Conservation (phyloP, 1,140 invertebrate species). For the Vollenhovia emeryi region DNA sequence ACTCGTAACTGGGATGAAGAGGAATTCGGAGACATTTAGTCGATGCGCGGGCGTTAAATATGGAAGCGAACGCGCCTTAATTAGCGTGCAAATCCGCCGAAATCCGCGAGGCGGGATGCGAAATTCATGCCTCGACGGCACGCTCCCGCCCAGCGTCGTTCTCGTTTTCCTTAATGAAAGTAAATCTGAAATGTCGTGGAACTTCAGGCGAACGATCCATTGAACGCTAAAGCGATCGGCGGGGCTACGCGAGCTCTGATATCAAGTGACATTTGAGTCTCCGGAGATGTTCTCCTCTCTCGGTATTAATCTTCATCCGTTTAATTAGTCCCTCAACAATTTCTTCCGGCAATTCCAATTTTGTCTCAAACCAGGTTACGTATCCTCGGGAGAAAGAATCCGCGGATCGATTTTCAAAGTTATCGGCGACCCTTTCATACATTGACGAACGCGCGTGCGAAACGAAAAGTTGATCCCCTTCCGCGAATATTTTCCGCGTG, state of each 20-base stretch:
- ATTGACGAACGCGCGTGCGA: too few relatives aligned
- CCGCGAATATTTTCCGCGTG: neutral
- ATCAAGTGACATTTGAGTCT: neutral
- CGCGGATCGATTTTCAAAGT: neutral
- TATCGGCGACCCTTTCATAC: neutral
- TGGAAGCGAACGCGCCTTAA: constrained; percentile 40
- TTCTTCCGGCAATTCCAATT: neutral
- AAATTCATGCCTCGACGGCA: constrained; percentile 38
- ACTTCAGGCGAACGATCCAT: constrained; percentile 13
- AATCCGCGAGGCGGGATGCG: constrained; percentile 29
- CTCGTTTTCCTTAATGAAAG: constrained; percentile 42
- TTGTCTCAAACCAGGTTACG: neutral
- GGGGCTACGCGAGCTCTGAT: neutral
- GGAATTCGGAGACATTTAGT: constrained; percentile 43
- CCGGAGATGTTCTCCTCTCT: neutral
- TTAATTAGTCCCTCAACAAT: neutral
- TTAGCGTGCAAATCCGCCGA: constrained; percentile 48
- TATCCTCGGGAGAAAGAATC: neutral
- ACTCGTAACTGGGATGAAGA: constrained; percentile 1
- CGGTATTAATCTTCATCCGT: neutral
- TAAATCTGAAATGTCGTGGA: constrained; percentile 35
- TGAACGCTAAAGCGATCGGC: neutral
- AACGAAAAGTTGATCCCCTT: neutral
- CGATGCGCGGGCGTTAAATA: constrained; percentile 39
- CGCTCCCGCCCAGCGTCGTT: neutral